Base-by-base conservation (phyloP, 1,140 invertebrate genomes). In the Araneus ventricosus region DNA sequence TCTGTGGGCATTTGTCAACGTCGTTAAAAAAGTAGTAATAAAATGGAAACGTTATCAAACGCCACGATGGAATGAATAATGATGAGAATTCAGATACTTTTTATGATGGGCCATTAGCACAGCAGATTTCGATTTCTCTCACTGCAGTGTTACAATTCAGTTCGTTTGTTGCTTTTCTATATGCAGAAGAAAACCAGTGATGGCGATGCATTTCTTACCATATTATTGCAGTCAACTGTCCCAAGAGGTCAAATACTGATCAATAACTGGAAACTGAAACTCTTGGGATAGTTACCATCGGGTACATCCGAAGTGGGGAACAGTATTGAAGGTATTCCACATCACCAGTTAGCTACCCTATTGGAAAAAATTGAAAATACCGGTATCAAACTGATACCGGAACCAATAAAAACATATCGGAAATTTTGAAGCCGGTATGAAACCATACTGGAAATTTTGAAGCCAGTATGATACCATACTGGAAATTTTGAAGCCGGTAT, bases 181-280 rank as follows among this genome's bases (percentile, higher is more conserved):
- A 30, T 37, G 20, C 37, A 34, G 22, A 14, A 24, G 59, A 88
- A 88, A 88, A 88, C 61, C 70, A 88, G 45, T 88, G 87, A 70
- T 34, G 22, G 10, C 27, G 61, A 34, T 17, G 17, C 34, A 34
- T 88, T 88, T 57, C 34, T 88, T 88, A 34, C 86, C n/a, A 37
- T 10, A 14, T 61, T 34, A 63, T 88, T 59, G 34, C 24, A 34
- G 61, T 70, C 22, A 88, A n/a, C 37, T 34, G 6, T 70, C 61
- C 39, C 61, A 14, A 70, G 87, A 41, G 61, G 87, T 70, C 61
- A 70, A 20, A 88, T 88, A 37, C 41, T 61, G 57, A 88, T 88
- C 59, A n/a, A 70, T 88, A 88, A 88, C 87, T 88, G 7, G 61
- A 1, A 41, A 41, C 39, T 41, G 1, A 27, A 45, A 61, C 61